Conservation (phyloP, 2,888 invertebrate species). For the Caenorhabditis doughertyi region DNA sequence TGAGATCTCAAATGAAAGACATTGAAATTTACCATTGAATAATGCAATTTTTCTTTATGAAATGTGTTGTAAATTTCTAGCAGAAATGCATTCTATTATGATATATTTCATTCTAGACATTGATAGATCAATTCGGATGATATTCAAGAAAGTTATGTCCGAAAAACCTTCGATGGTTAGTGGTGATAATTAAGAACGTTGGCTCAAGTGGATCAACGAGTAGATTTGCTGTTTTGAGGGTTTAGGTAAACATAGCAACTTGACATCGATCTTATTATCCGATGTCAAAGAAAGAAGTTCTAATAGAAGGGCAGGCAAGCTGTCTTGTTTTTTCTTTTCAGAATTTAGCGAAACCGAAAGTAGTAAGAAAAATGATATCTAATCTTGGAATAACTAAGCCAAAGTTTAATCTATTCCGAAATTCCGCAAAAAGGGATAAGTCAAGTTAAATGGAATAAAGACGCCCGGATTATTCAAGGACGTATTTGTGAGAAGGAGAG, state of each 20-base stretch:
- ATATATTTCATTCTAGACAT: too few relatives aligned
- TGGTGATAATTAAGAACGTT: constrained; percentile 2
- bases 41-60: too few relatives aligned
- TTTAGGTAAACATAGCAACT: not conserved
- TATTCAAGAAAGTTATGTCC: too few relatives aligned
- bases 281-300: not conserved
- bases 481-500: not conserved
- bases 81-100: too few relatives aligned
- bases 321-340: not conserved
- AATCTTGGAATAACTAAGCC: not conserved
- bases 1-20: too few relatives aligned
- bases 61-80: too few relatives aligned
- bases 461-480: constrained; percentile 24
- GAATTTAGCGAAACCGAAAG: not conserved
- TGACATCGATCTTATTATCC: constrained; percentile 4
- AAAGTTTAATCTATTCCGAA: not conserved
- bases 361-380: not conserved
- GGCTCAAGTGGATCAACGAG: constrained; percentile 22
- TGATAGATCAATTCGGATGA: too few relatives aligned
- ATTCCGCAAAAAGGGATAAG: constrained; percentile 12
- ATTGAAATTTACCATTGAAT: too few relatives aligned
- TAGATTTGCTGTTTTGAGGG: not conserved
- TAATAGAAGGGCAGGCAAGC: too few relatives aligned
- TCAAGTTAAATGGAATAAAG: constrained; percentile 15
- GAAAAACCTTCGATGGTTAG: too few relatives aligned